These are phyloP conservation scores for Phorcus lineatus DNA, from an alignment of 2,888 invertebrate species.

Conservation along the genomic window DNA sequence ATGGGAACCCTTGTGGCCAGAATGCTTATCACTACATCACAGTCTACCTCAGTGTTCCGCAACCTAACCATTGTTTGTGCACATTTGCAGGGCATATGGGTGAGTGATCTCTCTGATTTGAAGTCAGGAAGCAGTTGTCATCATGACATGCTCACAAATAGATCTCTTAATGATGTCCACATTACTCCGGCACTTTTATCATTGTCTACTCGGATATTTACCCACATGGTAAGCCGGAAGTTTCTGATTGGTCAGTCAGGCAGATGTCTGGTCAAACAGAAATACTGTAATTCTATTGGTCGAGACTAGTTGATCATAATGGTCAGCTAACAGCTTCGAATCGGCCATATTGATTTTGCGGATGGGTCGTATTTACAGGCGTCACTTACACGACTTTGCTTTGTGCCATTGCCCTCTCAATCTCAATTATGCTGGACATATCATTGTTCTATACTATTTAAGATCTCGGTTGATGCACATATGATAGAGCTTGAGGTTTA, in stretches of 20 bases:
- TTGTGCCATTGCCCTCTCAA: not conserved
- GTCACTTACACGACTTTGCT: not conserved
- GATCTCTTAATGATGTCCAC: not conserved
- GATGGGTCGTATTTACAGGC: constrained; percentile 1
- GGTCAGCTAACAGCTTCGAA: constrained; percentile 5
- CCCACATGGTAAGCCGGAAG: constrained; percentile 8
- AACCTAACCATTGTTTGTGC: no score
- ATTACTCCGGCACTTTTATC: not conserved
- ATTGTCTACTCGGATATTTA: constrained; percentile 5
- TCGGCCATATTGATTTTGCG: not conserved
- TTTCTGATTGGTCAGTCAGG: not conserved
- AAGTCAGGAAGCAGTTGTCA: not conserved
- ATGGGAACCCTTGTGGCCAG: no score
- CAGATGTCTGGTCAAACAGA: not conserved
- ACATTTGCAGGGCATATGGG: no score
- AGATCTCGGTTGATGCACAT: not conserved
- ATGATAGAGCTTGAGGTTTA: no score
- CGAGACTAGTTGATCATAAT: not conserved
- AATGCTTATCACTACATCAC: no score
- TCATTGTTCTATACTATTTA: not conserved
- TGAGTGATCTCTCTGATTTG: no score
- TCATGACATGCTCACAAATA: not conserved
- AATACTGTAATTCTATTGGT: not conserved
- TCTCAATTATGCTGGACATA: not conserved
- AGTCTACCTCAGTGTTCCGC: no score